A percentile compares a stretch with the other conserved stretches of the same genome.
Evolutionary conservation across 2,797 vertebrate genomes (phyloP).

Genomic region (Pseudomugil gertrudae): DNA sequence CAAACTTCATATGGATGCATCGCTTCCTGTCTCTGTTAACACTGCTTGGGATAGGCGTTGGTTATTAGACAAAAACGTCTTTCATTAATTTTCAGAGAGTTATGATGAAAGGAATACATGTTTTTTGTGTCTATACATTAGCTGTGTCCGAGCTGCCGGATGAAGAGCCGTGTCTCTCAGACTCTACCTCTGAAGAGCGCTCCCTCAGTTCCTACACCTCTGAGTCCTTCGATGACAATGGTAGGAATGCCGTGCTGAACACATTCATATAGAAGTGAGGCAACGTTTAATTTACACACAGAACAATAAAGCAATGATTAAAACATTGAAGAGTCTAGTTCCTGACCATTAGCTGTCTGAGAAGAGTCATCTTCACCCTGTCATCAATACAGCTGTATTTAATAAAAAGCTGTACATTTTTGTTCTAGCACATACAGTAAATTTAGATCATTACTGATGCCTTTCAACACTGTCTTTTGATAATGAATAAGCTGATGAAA

Average conservation of each 20-base stretch:
- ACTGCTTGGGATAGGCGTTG: too few relatives aligned
- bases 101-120: background rate
- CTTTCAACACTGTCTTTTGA: background rate
- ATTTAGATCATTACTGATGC: background rate
- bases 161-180: constrained; percentile 87
- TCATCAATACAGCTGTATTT: background rate
- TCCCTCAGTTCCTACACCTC: constrained; percentile 94
- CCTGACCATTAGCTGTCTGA: background rate
- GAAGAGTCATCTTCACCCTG: background rate
- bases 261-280: background rate
- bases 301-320: background rate
- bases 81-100: background rate
- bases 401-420: background rate
- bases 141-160: constrained; percentile 83
- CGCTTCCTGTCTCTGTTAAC: too few relatives aligned
- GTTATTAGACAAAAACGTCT: background rate
- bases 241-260: constrained; percentile 77
- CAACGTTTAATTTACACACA: background rate
- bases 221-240: constrained; percentile 93
- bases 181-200: constrained; percentile 90
- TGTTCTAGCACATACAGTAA: background rate
- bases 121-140: constrained; percentile 61
- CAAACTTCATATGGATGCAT: too few relatives aligned
- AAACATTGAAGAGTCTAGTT: background rate
- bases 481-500: background rate